A percentile compares a stretch with the other conserved stretches of the same genome.
Conservation (phyloP, 2,113 vertebrate species). For the Laticauda colubrina region DNA sequence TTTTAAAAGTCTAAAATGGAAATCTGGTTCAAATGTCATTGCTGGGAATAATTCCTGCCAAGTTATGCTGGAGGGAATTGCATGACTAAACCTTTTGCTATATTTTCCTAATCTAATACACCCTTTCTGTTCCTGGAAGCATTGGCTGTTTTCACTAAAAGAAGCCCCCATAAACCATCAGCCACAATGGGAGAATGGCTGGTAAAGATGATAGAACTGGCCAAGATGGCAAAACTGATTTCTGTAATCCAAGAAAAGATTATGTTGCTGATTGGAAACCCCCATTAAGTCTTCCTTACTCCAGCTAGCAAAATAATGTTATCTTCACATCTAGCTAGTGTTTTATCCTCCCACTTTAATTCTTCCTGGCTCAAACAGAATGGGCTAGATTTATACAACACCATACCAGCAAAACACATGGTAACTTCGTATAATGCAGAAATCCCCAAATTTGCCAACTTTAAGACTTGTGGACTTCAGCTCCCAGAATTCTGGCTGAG, state of each 20-base stretch:
- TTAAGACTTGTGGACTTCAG: too few relatives aligned
- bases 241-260: background rate
- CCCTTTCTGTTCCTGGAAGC: background rate
- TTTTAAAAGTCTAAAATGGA: background rate
- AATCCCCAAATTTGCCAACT: too few relatives aligned
- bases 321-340: background rate
- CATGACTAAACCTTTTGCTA: background rate
- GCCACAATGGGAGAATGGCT: background rate
- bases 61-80: background rate
- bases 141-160: background rate
- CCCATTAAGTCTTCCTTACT: background rate
- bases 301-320: background rate
- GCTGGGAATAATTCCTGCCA: background rate
- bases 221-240: background rate
- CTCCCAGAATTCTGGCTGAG: too few relatives aligned
- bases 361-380: background rate
- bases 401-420: background rate
- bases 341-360: background rate
- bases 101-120: background rate
- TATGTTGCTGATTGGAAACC: background rate
- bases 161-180: background rate
- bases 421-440: background rate
- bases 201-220: background rate
- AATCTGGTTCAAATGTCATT: background rate
- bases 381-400: background rate